Evolutionary conservation across 2,888 invertebrate species (phyloP), one percentile per base, ranked within the genome.

Genomic region (Mythimna albipuncta): DNA sequence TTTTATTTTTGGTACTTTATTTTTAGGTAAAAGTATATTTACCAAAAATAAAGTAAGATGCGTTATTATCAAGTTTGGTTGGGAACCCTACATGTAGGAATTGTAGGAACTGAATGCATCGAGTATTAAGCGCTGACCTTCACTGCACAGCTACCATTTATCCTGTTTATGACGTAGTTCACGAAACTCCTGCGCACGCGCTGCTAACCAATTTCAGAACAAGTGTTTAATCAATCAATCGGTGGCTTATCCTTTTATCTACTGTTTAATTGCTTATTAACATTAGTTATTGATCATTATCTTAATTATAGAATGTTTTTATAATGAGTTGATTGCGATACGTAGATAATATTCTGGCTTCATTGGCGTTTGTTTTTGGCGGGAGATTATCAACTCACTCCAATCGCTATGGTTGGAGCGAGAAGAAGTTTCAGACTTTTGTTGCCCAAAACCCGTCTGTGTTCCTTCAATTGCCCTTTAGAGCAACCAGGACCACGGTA

Each of bases 151-250:
- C 73, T 65, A 44, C 68, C n/a, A 61, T 74, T 84, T 87, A 79
- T 87, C 87, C 87, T 87, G 79, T 72, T 82, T 32, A 79, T 80
- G 64, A 77, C 64, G 50, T 62, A 35, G 58, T 71, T 63, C 78
- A 83, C 47, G 50, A 73, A 79, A 71, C 65, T 64, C 50, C 64
- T 44, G 65, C 58, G 58, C 64, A 16, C 54, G 58, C 64, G 6
- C 32, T 11, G 9, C 13, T n/a, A 50, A 38, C 3, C 50, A 61
- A 41, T 44, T 59, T 50, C 10, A n/a, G 1, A 44, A 54, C 1
- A 32, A 58, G 13, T 19, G 44, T 32, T 62, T 58, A 3, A 32
- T 61, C 21, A 19, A 64, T 70, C 2, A 50, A 55, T 55, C 59
- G 38, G 44, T 59, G n/a, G n/a, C 16, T 50, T 71, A 70, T 64